Evolutionary conservation across 2,113 vertebrate genomes (phyloP).

Genomic region (Lepus americanus): DNA sequence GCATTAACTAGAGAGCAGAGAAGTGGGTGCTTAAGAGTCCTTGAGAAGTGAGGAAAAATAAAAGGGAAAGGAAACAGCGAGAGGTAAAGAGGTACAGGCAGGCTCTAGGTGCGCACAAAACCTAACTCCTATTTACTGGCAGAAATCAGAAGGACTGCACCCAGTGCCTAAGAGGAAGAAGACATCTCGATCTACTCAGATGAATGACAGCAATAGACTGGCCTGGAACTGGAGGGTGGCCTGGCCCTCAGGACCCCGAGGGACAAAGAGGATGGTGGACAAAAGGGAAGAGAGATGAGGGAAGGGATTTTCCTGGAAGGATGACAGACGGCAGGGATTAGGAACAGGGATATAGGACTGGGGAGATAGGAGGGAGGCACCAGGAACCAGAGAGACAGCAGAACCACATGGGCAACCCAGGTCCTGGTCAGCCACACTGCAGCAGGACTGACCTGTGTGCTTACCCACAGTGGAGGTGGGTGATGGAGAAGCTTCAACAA

Average conservation of each 20-base stretch:
- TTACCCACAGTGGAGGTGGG: background rate
- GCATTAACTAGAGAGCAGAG: background rate
- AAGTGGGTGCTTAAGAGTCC: background rate
- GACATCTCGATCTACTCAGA: background rate
- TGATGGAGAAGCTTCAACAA: background rate
- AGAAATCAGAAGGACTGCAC: background rate
- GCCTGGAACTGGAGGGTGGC: background rate
- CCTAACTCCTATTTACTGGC: background rate
- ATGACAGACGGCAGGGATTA: background rate
- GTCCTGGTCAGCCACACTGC: background rate
- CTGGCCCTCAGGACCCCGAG: background rate
- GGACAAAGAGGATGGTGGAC: background rate
- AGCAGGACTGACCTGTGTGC: background rate
- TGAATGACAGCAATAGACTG: background rate
- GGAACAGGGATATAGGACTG: background rate
- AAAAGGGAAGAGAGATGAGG: background rate
- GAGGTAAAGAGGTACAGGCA: background rate
- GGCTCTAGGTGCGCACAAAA: background rate
- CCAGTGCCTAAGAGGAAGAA: background rate
- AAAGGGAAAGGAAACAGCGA: too few species aligned
- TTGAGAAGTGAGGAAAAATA: too few species aligned
- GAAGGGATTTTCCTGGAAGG: background rate
- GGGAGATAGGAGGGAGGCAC: background rate
- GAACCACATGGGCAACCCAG: background rate
- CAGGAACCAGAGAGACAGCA: background rate